Percentiles rank a stretch among this genome's conserved stretches.
phyloP scores from a whole-genome alignment of 2,113 vertebrate genomes.

The Shinisaurus crocodilurus region DNA sequence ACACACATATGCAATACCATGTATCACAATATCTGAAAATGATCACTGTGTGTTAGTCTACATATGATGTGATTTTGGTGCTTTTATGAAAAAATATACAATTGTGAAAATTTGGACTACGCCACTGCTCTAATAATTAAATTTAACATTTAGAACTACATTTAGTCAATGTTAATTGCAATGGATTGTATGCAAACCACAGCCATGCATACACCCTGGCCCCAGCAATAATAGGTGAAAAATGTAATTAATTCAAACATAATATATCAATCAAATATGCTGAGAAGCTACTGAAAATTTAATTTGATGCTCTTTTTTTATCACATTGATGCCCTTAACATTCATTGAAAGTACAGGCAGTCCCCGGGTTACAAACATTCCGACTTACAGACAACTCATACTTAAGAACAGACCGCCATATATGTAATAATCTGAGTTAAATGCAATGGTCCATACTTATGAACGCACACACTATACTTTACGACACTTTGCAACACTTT shows the following conservation, averaged over 20 bases:
- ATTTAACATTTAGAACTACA: neutral
- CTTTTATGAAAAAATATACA: neutral
- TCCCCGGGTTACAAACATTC: no score
- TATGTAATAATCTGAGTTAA: no score
- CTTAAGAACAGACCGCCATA: no score
- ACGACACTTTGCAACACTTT: no score
- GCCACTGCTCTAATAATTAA: neutral
- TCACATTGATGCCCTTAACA: neutral
- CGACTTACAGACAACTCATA: no score
- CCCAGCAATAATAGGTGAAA: neutral
- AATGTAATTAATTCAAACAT: neutral
- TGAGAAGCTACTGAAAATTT: no score
- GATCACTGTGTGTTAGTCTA: neutral
- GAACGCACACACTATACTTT: no score
- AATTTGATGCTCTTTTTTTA: neutral
- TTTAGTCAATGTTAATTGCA: neutral
- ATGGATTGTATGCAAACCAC: neutral
- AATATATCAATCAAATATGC: neutral
- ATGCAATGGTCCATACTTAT: no score
- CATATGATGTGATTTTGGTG: neutral
- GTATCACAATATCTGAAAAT: no score
- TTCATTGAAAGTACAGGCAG: neutral
- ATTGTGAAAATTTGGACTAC: neutral
- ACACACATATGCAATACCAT: no score
- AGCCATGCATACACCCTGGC: neutral